Evolutionary conservation across 2,113 vertebrate species (phyloP).

Genomic region (Chaenogobius annularis): DNA sequence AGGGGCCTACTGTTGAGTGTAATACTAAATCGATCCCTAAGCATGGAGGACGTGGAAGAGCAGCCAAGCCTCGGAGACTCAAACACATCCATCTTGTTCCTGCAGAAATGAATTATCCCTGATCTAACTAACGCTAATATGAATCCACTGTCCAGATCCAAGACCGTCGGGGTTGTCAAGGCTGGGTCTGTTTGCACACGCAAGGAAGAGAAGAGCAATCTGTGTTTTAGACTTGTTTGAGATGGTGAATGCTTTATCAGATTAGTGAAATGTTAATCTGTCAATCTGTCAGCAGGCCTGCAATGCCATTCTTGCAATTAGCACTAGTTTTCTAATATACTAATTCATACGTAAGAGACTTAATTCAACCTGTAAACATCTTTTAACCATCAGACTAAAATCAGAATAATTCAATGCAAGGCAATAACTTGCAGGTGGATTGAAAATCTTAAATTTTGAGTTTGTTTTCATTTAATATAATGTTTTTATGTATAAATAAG

Average conservation of each 20-base stretch:
- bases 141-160: constrained; percentile 18
- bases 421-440: too few relatives aligned
- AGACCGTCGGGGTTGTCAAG: background rate
- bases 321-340: too few relatives aligned
- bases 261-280: background rate
- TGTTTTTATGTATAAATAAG: too few relatives aligned
- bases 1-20: constrained; percentile 58
- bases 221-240: background rate
- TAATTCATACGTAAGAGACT: too few relatives aligned
- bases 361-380: too few relatives aligned
- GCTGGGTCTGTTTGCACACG: background rate
- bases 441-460: too few relatives aligned
- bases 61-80: constrained; percentile 44
- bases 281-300: background rate
- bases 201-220: background rate
- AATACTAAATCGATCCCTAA: constrained; percentile 63
- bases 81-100: constrained; percentile 36
- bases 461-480: too few relatives aligned
- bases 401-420: too few relatives aligned
- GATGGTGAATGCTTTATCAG: background rate
- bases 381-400: too few relatives aligned
- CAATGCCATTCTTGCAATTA: background rate
- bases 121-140: constrained; percentile 30
- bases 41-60: constrained; percentile 45
- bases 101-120: constrained; percentile 45